phyloP scores from a whole-genome alignment of 2,797 vertebrate species.

The Gymnothorax javanicus region DNA sequence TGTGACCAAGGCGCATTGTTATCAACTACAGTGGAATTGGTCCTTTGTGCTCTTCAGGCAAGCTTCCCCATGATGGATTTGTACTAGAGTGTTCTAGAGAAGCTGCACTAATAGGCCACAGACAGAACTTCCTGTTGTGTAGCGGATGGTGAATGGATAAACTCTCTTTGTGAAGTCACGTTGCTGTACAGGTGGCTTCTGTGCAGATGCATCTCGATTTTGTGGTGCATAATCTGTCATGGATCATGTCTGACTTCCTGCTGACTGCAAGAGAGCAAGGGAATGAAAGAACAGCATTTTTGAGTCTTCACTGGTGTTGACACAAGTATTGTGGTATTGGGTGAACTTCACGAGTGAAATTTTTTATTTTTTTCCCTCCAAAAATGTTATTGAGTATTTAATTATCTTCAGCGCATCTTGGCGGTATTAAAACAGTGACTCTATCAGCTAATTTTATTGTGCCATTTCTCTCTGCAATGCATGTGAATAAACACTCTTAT shows the following conservation, averaged over 20 bases:
- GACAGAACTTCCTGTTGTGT: conserved; percentile 35
- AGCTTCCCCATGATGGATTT: background rate
- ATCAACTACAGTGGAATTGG: background rate
- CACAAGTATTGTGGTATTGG: background rate
- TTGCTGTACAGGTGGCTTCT: background rate
- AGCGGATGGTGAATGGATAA: background rate
- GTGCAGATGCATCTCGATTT: background rate
- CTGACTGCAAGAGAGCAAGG: background rate
- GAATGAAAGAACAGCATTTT: background rate
- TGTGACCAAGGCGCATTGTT: background rate
- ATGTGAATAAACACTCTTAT: background rate
- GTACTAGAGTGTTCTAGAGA: conserved; percentile 30
- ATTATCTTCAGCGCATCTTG: background rate
- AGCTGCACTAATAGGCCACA: conserved; percentile 9
- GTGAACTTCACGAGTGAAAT: background rate
- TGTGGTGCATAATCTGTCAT: background rate
- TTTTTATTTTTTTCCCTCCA: background rate
- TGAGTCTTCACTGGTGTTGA: background rate
- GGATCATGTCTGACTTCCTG: conserved; percentile 11
- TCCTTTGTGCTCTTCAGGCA: background rate
- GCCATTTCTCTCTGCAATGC: background rate
- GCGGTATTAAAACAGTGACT: background rate
- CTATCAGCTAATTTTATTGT: background rate
- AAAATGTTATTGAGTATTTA: background rate
- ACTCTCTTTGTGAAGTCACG: background rate